These are phyloP conservation scores for Anguilla anguilla DNA, from an alignment of 2,797 vertebrate genomes.

Conservation along the genomic window DNA sequence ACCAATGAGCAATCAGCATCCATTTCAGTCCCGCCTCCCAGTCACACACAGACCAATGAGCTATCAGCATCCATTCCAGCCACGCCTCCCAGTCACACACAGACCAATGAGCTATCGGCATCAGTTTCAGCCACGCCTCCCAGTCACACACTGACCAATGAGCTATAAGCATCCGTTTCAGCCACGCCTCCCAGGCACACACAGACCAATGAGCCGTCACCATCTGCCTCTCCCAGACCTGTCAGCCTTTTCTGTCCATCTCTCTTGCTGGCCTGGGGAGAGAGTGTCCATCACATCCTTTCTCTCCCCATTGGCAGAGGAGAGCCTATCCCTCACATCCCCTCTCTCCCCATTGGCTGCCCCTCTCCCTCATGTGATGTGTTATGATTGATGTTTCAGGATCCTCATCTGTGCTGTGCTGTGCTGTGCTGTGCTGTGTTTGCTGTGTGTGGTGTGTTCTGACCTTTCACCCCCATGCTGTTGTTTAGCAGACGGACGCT, in stretches of 20 bases:
- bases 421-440: slow-evolving; percentile 33
- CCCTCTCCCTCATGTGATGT: background rate
- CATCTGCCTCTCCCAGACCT: background rate
- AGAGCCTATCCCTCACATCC: background rate
- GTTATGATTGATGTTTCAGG: slow-evolving; percentile 32
- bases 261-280: background rate
- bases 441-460: slow-evolving; percentile 50
- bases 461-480: slow-evolving; percentile 78
- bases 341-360: background rate
- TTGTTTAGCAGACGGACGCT: slow-evolving; percentile 90
- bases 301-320: background rate
- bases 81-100: background rate
- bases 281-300: background rate
- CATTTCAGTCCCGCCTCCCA: background rate
- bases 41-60: no score
- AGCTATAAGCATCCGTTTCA: no score
- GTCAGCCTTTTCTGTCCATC: background rate
- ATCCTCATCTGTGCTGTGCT: slow-evolving; percentile 58
- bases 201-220: background rate
- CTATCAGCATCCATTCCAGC: no score
- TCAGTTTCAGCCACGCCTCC: background rate
- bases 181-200: no score
- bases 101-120: no score
- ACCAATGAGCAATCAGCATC: no score
- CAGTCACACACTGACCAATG: background rate